phyloP scores from a whole-genome alignment of 2,888 invertebrate species.

The Aphelenchoides bicaudatus region DNA sequence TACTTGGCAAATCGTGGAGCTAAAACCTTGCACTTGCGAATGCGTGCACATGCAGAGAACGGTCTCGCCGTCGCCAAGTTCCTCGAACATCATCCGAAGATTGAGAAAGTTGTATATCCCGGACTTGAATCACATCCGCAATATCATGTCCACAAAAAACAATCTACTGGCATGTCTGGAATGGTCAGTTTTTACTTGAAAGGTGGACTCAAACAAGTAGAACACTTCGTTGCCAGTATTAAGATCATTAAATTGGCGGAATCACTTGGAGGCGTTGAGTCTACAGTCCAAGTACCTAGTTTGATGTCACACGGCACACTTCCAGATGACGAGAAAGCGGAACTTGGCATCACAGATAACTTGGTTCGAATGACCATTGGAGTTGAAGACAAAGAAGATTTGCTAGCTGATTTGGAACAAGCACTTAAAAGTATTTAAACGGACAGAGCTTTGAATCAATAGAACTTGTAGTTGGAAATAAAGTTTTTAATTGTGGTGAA shows the following conservation, averaged over 20 bases:
- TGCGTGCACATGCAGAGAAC: constrained; percentile 81
- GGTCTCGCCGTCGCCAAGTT: constrained; percentile 75
- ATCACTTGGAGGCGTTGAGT: constrained; percentile 90
- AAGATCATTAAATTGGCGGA: constrained; percentile 83
- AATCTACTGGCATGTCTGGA: constrained; percentile 76
- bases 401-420: constrained; percentile 77
- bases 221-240: constrained; percentile 71
- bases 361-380: constrained; percentile 84
- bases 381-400: constrained; percentile 79
- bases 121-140: constrained; percentile 82
- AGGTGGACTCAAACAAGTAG: constrained; percentile 73
- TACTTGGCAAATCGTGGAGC: constrained; percentile 81
- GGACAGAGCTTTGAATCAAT: too few species aligned
- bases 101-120: constrained; percentile 67
- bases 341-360: constrained; percentile 77
- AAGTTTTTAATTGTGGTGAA: too few species aligned
- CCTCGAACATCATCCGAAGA: constrained; percentile 74
- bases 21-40: constrained; percentile 84
- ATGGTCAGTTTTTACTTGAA: constrained; percentile 83
- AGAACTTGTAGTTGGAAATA: too few species aligned
- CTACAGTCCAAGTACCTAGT: constrained; percentile 82
- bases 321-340: constrained; percentile 71
- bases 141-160: constrained; percentile 74
- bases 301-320: constrained; percentile 93
- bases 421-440: constrained; percentile 68